phyloP scores from a whole-genome alignment of 1,140 invertebrate genomes.

The Intoshia linei region DNA sequence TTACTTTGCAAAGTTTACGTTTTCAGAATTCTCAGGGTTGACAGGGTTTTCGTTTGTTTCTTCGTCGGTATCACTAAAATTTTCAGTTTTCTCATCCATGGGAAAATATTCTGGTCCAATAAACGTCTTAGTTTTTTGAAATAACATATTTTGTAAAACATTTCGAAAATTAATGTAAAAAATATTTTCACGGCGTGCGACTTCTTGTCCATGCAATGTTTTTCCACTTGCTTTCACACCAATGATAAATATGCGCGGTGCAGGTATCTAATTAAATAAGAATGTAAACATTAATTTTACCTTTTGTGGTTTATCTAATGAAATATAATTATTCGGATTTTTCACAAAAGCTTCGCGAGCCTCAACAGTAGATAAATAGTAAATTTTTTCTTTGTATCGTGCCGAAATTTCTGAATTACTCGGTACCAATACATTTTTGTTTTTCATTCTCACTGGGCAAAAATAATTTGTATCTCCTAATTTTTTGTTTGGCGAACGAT shows the following conservation, averaged over 20 bases:
- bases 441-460: slow-evolving; percentile 19
- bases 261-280: slow-evolving; percentile 12
- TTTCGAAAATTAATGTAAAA: slow-evolving; percentile 23
- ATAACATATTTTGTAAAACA: slow-evolving; percentile 20
- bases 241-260: slow-evolving; percentile 15
- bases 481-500: slow-evolving; percentile 14
- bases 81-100: no score
- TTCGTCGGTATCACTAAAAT: no score
- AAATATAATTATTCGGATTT: slow-evolving; percentile 13
- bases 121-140: slow-evolving; percentile 19
- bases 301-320: slow-evolving; percentile 11
- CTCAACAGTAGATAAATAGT: slow-evolving; percentile 17
- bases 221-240: slow-evolving; percentile 20
- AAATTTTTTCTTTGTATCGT: slow-evolving; percentile 19
- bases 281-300: slow-evolving; percentile 8
- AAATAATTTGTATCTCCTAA: slow-evolving; percentile 20
- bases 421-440: slow-evolving; percentile 15
- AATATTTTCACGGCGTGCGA: slow-evolving; percentile 18
- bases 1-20: no score
- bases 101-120: slow-evolving; percentile 18
- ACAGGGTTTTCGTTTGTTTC: no score
- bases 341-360: slow-evolving; percentile 15
- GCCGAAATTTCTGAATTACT: slow-evolving; percentile 18
- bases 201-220: slow-evolving; percentile 14
- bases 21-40: no score